Percentiles rank a stretch among this genome's conserved stretches.
These are phyloP conservation scores for Cavia aperea DNA, from an alignment of 2,113 vertebrate genomes.

Conservation along the genomic window DNA sequence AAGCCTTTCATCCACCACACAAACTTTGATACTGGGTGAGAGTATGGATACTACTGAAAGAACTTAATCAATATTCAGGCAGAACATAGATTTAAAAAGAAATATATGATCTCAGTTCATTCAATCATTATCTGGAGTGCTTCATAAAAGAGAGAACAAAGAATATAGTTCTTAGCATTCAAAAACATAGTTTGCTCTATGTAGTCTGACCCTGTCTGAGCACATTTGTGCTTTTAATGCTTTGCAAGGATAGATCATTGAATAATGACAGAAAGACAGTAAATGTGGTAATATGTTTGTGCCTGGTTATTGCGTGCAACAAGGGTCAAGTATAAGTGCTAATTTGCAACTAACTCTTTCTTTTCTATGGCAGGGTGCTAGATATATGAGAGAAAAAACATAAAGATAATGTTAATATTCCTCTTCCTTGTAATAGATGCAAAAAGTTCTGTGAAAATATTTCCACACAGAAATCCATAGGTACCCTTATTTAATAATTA, in stretches of 20 bases:
- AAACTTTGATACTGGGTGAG: conserved; percentile 56
- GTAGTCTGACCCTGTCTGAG: conserved; percentile 5
- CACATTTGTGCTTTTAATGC: conserved; percentile 40
- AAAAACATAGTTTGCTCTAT: conserved; percentile 35
- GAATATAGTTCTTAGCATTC: conserved; percentile 43
- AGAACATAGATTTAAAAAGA: conserved; percentile 48
- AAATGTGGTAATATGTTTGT: background rate
- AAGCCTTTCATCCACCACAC: conserved; percentile 52
- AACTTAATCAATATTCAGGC: conserved; percentile 62
- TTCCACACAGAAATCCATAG: background rate
- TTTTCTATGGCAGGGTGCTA: background rate
- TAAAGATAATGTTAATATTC: background rate
- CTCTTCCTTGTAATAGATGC: background rate
- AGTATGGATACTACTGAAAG: conserved; percentile 39
- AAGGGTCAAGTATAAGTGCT: background rate
- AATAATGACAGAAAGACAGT: conserved; percentile 3
- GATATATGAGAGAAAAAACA: conserved; percentile 8
- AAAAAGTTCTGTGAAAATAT: background rate
- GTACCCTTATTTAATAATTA: background rate
- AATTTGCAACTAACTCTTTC: background rate
- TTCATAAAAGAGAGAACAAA: conserved; percentile 53
- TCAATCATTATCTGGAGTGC: conserved; percentile 46
- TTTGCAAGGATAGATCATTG: conserved; percentile 14
- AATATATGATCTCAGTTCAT: conserved; percentile 44
- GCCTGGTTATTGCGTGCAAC: background rate